Evolutionary conservation across 2,113 vertebrate genomes (phyloP).

Genomic region (Hippolais icterina): DNA sequence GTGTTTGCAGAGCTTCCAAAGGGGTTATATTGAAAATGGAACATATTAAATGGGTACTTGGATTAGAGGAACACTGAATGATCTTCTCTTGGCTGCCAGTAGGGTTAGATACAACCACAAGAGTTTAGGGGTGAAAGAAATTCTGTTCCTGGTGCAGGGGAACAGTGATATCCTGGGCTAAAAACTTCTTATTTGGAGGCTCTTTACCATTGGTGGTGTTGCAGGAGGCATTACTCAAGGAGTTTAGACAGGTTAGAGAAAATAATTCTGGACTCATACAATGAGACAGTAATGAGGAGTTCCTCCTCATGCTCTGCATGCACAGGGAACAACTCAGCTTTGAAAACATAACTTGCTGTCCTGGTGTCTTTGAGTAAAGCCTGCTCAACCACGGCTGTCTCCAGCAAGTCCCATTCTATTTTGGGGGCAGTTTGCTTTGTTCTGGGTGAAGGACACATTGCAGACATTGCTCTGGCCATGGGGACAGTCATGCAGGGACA

Average conservation of each 20-base stretch:
- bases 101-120: neutral
- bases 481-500: neutral
- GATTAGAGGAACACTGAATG: neutral
- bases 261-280: neutral
- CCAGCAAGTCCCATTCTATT: neutral
- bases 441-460: fast-evolving
- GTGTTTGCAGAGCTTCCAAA: neutral
- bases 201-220: neutral
- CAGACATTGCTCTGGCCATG: fast-evolving
- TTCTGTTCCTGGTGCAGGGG: neutral
- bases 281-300: neutral
- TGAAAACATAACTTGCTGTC: neutral
- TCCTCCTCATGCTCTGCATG: neutral
- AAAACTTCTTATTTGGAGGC: neutral
- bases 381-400: neutral
- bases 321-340: neutral
- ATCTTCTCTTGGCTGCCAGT: neutral
- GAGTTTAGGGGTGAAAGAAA: neutral
- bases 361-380: neutral
- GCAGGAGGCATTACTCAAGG: neutral
- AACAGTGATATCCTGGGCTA: neutral
- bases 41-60: neutral
- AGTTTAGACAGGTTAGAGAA: neutral
- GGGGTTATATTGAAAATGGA: neutral
- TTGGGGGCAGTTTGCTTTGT: neutral